Percentiles rank a stretch among this genome's conserved stretches.
These are phyloP conservation scores for Argyresthia goedartella DNA, from an alignment of 2,888 invertebrate species.

Conservation along the genomic window DNA sequence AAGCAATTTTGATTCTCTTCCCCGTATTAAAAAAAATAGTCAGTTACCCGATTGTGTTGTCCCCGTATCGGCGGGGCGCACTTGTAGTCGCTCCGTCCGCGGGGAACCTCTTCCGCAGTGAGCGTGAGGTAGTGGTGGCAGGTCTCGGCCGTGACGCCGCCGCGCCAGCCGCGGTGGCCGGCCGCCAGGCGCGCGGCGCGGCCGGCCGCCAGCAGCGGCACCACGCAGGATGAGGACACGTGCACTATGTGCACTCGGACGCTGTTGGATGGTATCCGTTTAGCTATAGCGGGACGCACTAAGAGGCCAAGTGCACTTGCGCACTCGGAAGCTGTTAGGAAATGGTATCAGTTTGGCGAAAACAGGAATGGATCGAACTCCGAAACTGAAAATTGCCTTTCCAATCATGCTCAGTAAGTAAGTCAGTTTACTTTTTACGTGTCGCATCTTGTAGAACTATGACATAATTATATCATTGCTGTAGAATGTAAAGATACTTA, in stretches of 20 bases:
- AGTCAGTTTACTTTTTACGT: too few species aligned
- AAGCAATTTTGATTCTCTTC: too few species aligned
- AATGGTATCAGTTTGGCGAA: too few species aligned
- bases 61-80: slow-evolving; percentile 80
- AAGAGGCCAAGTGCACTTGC: too few species aligned
- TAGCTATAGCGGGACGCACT: too few species aligned
- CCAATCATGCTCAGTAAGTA: not conserved
- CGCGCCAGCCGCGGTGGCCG: slow-evolving; percentile 66
- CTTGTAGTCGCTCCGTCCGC: slow-evolving; percentile 76
- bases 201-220: slow-evolving; percentile 68
- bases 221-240: slow-evolving; percentile 73
- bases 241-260: slow-evolving; percentile 78
- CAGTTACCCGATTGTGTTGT: slow-evolving; percentile 66
- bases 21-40: too few species aligned
- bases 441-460: too few species aligned
- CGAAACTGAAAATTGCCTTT: too few species aligned
- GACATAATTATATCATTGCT: not conserved
- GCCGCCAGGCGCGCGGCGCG: slow-evolving; percentile 41
- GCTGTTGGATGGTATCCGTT: too few species aligned
- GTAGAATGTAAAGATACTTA: slow-evolving; percentile 30
- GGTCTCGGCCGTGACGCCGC: slow-evolving; percentile 77
- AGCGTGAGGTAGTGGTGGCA: slow-evolving; percentile 80
- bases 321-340: too few species aligned
- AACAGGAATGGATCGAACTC: too few species aligned
- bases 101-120: slow-evolving; percentile 73